These are phyloP conservation scores for Lepus timidus DNA, from an alignment of 2,113 vertebrate genomes.

Conservation along the genomic window DNA sequence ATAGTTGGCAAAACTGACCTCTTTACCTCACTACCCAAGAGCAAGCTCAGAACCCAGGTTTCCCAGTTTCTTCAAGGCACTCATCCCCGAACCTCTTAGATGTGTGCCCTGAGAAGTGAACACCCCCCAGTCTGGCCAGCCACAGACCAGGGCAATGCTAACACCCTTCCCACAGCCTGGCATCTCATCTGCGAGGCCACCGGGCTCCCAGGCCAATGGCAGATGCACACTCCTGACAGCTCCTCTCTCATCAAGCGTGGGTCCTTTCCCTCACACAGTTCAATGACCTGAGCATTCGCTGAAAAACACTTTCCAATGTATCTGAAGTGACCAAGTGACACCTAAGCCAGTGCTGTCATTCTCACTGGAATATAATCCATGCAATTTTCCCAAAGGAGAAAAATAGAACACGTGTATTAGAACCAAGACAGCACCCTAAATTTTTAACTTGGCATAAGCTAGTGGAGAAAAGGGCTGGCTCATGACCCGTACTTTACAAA, in stretches of 20 bases:
- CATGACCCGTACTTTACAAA: neutral
- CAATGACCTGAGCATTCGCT: neutral
- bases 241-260: neutral
- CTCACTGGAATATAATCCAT: neutral
- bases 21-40: neutral
- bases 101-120: neutral
- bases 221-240: neutral
- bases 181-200: neutral
- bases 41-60: neutral
- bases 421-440: neutral
- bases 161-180: neutral
- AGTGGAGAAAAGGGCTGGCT: neutral
- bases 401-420: neutral
- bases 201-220: neutral
- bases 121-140: neutral
- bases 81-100: neutral
- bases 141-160: neutral
- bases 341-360: neutral
- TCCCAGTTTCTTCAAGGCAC: neutral
- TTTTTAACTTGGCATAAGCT: conserved; percentile 41
- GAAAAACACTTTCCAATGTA: neutral
- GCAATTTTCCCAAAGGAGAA: conserved; percentile 13
- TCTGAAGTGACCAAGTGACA: conserved; percentile 23
- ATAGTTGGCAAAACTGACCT: neutral
- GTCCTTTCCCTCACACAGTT: neutral